Evolutionary conservation across 2,113 vertebrate genomes (phyloP), one percentile per base, ranked within the genome.

Genomic region (Odocoileus hemionus): DNA sequence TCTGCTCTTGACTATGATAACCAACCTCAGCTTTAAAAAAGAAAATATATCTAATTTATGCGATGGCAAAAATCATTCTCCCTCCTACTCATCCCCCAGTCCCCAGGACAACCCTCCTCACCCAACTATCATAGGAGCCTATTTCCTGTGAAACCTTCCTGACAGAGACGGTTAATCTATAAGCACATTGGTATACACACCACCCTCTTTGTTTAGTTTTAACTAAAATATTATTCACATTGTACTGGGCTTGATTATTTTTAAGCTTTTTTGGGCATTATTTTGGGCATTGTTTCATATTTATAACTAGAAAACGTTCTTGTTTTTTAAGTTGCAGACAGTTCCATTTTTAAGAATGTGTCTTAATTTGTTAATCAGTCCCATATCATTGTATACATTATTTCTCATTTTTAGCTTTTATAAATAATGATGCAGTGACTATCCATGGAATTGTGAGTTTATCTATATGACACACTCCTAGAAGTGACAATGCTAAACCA

Each of bases 1-100:
- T 21, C 30, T 26, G 45, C 54, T n/a, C 58, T 93, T 39, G 55
- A 45, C 83, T 28, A 54, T 82, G 74, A 78, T 64, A 76, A 70
- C 11, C 89, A 94, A 67, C n/a, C 55, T 58, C 26, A 87, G 43
- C 39, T 78, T 94, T 60, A 50, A 50, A 67, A 83, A 76, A 43
- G 36, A 92, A 76, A 83, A 64, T 79, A 21, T 76, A 58, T 78
- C 50, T 60, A 10, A 21, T 26, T n/a, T 26, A 61, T 50, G 36
- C 12, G 28, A 7, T 45, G 3, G 16, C 30, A 67, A 64, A 61
- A 89, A 57, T 26, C 13, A 39, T 28, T 26, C 17, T 78, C 15
- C 43, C 39, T 95, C 33, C 79, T 55, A 1, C 54, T n/a, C 10
- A 14, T 5, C 7, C 3, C 28, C 30, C 7, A 4, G 14, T 17